Base-by-base conservation (phyloP, 2,113 vertebrate genomes). In the Gasterosteus nipponicus region DNA sequence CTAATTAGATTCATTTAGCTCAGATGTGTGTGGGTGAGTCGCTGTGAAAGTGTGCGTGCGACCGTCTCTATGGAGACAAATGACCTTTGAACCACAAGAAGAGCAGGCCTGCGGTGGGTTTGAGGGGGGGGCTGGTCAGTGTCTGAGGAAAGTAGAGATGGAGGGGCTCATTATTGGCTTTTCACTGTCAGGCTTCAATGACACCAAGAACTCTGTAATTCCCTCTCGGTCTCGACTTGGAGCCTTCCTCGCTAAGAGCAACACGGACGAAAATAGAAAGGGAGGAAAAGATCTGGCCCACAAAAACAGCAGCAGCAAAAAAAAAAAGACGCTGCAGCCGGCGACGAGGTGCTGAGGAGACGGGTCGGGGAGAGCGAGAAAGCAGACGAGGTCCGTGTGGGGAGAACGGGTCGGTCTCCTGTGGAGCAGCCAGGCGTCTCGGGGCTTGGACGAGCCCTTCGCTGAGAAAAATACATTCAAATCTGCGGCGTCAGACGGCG, bases 181-280 rank as follows among this genome's bases (percentile, higher is more conserved):
- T 68, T 81, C 75, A 78, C 84, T 83, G 88, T 86, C 76, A 77
- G 82, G 78, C 78, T 82, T 77, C 83, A 83, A 72, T 81, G 84
- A 86, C 86, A 83, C 71, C 61, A 29, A 87, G 68, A 80, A 73
- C 68, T 80, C 81, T 62, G 61, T 77, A 82, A 89, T 81, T 87
- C 77, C 75, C 66, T 77, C 75, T 86, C 74, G 82, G 62, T 65
- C 47, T 82, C 71, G 58, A 61, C 64, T 61, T 68, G 22, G 51
- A 75, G 70, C 67, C 70, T 72, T 31, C 29, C 69, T 69, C 51
- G 0, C 80, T 9, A 54, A 81, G 57, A 79, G 56, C 60, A 44
- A 67, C 44, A 35, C 39, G 67, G 77, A 86, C 70, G 22, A 69
- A 83, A 82, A 77, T 81, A 80, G 62, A 81, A 53, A 75, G 66